phyloP scores from a whole-genome alignment of 2,888 invertebrate genomes.

The Melangyna quadrimaculata region DNA sequence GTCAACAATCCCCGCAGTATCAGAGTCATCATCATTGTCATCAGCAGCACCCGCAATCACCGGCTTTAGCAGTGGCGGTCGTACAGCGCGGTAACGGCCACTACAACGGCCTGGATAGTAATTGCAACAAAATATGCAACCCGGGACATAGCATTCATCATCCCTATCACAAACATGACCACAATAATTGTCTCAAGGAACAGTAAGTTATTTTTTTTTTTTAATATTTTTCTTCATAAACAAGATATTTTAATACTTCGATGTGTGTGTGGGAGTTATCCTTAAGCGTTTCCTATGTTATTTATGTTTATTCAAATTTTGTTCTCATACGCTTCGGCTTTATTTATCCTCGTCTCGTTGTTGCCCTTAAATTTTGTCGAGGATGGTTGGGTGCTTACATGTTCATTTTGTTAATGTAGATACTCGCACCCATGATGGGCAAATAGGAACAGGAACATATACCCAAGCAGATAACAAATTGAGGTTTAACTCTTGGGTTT shows the following conservation, averaged over 20 bases:
- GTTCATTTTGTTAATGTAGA: conserved; percentile 49
- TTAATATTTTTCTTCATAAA: not conserved
- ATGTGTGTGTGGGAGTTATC: conserved; percentile 3
- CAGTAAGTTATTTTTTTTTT: conserved; percentile 77
- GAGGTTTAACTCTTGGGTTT: conserved; percentile 64
- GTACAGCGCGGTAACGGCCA: conserved; percentile 73
- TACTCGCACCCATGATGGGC: conserved; percentile 4
- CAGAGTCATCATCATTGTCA: conserved; percentile 64
- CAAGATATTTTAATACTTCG: not conserved
- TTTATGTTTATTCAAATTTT: conserved; percentile 35
- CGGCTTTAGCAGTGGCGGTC: conserved; percentile 76
- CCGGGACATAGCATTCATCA: conserved; percentile 76
- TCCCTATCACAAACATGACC: conserved; percentile 77
- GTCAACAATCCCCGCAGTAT: conserved; percentile 68
- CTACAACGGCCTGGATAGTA: conserved; percentile 75
- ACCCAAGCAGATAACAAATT: conserved; percentile 49
- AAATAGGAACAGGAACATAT: conserved; percentile 3
- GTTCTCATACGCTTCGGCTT: not conserved
- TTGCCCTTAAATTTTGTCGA: conserved; percentile 12
- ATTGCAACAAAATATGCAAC: conserved; percentile 77
- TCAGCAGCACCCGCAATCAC: conserved; percentile 73
- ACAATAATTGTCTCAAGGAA: conserved; percentile 79
- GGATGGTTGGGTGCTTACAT: conserved; percentile 34
- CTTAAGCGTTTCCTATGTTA: conserved; percentile 33
- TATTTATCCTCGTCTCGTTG: conserved; percentile 26